phyloP scores from a whole-genome alignment of 53 echinoderm and acorn worm species.

The Mesocentrotus franciscanus region DNA sequence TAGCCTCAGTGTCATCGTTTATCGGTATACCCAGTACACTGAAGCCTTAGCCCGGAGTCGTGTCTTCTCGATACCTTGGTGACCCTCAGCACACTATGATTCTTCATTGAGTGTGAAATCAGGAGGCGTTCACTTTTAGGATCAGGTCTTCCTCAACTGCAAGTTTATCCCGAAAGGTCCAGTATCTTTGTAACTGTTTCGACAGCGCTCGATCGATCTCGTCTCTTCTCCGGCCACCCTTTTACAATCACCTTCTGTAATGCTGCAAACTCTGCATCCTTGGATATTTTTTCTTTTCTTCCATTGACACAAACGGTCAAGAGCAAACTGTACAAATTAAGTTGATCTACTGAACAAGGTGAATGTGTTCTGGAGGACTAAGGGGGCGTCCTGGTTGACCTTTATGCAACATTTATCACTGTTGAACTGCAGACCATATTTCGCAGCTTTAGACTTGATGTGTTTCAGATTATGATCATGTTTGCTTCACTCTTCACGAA shows the following conservation, averaged over 20 bases:
- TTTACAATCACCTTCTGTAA: background rate
- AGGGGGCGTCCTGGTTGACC: too few species aligned
- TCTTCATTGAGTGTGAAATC: too few species aligned
- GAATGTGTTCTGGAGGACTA: too few species aligned
- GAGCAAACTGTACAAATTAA: constrained; percentile 3
- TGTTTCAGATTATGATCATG: too few species aligned
- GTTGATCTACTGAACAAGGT: too few species aligned
- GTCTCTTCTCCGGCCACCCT: constrained; percentile 62
- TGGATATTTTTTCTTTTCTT: constrained; percentile 17
- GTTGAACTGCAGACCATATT: too few species aligned
- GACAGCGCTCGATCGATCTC: constrained; percentile 50
- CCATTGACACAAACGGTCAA: constrained; percentile 53
- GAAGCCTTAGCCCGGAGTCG: background rate
- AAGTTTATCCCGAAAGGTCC: constrained; percentile 68
- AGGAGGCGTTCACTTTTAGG: constrained; percentile 44
- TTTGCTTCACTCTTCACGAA: too few species aligned
- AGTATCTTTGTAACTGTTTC: constrained; percentile 64
- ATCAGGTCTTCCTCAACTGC: constrained; percentile 63
- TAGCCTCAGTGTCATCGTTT: background rate
- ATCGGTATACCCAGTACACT: background rate
- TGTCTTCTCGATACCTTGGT: too few species aligned
- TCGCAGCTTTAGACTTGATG: too few species aligned
- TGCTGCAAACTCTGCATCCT: constrained; percentile 22
- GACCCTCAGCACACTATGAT: too few species aligned
- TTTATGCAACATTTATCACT: too few species aligned